A percentile compares a stretch with the other conserved stretches of the same genome.
These are phyloP conservation scores for Colaptes auratus DNA, from an alignment of 2,113 vertebrate species.

Conservation along the genomic window DNA sequence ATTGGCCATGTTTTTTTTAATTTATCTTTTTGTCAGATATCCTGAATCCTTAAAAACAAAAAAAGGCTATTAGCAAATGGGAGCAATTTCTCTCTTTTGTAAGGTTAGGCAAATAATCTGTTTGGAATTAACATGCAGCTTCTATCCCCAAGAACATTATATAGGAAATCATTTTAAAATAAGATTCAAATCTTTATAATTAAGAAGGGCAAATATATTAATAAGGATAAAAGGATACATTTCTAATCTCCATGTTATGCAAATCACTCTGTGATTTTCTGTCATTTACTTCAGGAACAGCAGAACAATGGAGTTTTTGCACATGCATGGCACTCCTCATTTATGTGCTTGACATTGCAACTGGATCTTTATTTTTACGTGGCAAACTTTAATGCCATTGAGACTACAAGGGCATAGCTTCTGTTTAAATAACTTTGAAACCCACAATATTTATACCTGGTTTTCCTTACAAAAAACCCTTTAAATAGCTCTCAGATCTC, in stretches of 20 bases:
- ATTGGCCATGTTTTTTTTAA: too few relatives aligned
- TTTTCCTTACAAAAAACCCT: neutral
- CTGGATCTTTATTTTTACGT: conserved; percentile 21
- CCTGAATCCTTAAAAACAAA: neutral
- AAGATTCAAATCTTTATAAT: conserved; percentile 86
- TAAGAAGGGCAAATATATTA: conserved; percentile 81
- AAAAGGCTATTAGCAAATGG: conserved; percentile 65
- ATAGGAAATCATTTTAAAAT: conserved; percentile 77
- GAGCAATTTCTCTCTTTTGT: conserved; percentile 73
- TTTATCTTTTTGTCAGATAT: neutral
- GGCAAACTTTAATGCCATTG: neutral
- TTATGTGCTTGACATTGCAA: conserved; percentile 57
- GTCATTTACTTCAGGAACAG: conserved; percentile 76
- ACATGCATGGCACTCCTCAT: conserved; percentile 60
- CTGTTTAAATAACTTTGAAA: conserved; percentile 9
- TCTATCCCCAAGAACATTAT: conserved; percentile 76
- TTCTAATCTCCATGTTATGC: conserved; percentile 78
- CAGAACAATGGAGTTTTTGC: conserved; percentile 76
- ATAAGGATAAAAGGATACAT: conserved; percentile 80
- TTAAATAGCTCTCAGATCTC: neutral
- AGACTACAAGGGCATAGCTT: neutral
- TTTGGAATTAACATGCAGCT: conserved; percentile 73
- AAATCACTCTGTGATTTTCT: conserved; percentile 80
- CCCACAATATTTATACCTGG: neutral
- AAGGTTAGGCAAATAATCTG: conserved; percentile 73